Base-by-base conservation (phyloP, 2,113 vertebrate species). In the Xenopus borealis region DNA sequence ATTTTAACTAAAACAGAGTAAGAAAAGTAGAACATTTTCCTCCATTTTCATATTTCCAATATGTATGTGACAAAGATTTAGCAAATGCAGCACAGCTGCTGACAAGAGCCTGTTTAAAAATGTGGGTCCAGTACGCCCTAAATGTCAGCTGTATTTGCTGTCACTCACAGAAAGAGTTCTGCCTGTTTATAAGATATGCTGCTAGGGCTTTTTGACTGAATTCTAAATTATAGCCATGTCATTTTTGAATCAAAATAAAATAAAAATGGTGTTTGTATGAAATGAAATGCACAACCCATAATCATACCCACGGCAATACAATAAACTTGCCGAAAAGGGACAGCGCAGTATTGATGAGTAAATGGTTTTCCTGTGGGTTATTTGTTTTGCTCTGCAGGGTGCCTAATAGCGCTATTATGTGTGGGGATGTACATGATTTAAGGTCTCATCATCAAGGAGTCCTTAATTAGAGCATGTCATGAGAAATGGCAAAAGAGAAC, bases 341-440 rank as follows among this genome's bases (percentile, higher is more conserved):
- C 58, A 61, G 18, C 20, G 58, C 58, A 12, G 58, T 61, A 61
- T 61, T 61, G 58, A 61, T 61, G 58, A 61, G 58, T 23, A 61
- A 61, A 61, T 27, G 58, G 58, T 61, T 61, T 61, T 61, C 58
- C 20, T 20, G 20, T 20, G 20, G 18, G 18, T 61, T 61, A 23
- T 61, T 61, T 61, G 58, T 61, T 61, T 11, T 61, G 20, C 58
- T 23, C 58, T 27, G 12, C 58, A 23, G 58, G 58, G 58, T 61
- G 18, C 19, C 58, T 61, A 61, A 61, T 61, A 23, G 58, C 20
- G 14, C 58, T 61, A 20, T 61, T 61, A 61, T 61, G 58, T 61
- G 58, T 61, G 7, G 19, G 20, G 58, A 61, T 20, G 20, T 61
- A 27, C 7, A 61, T 61, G 58, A 61, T 61, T 23, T 27, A 61